Conservation (phyloP, 2,113 vertebrate species). For the Coptodon bakossiorum region DNA sequence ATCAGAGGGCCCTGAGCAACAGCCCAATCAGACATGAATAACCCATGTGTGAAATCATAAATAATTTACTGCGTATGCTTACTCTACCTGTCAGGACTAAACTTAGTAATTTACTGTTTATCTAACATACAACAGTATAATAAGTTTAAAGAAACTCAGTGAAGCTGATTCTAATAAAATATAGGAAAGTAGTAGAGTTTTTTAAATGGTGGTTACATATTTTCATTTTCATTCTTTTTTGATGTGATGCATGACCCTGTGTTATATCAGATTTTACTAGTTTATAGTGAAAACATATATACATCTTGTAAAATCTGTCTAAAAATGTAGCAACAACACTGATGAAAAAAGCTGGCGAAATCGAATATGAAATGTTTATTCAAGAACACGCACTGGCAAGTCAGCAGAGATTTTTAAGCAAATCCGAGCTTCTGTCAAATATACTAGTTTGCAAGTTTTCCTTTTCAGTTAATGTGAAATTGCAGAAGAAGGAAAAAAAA, state of each 20-base stretch:
- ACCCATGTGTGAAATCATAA: background rate
- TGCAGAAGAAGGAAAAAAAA: background rate
- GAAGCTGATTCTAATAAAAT: background rate
- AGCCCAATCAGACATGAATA: background rate
- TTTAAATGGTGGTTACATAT: background rate
- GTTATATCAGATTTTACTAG: background rate
- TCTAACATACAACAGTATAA: background rate
- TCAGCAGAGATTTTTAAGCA: background rate
- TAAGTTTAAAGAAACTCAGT: background rate
- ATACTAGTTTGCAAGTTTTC: background rate
- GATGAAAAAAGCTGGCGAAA: background rate
- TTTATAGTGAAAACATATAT: background rate
- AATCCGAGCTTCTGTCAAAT: background rate
- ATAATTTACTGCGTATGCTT: background rate
- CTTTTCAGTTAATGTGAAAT: background rate
- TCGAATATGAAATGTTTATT: background rate
- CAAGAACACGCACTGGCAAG: background rate
- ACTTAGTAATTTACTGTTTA: background rate
- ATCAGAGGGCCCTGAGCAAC: background rate
- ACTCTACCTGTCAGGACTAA: background rate
- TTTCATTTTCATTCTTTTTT: background rate
- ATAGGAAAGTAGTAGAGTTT: background rate
- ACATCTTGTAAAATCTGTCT: background rate
- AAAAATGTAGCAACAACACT: background rate
- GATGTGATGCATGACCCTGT: background rate